phyloP scores from a whole-genome alignment of 2,113 vertebrate genomes.

The Cyprinus carpio region DNA sequence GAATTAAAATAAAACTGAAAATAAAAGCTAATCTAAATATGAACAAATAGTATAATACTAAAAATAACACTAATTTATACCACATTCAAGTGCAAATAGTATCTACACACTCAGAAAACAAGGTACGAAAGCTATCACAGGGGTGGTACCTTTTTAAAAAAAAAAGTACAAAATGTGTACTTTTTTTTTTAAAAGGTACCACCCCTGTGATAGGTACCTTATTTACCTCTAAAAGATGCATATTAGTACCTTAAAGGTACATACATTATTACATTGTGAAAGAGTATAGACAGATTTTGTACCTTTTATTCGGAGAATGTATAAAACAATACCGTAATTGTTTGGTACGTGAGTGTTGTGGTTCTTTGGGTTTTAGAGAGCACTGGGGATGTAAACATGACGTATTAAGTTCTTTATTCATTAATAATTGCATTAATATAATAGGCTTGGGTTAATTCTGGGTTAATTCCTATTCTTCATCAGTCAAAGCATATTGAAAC shows the following conservation, averaged over 20 bases:
- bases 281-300: too few species aligned
- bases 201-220: too few species aligned
- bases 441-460: neutral
- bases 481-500: neutral
- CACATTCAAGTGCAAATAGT: neutral
- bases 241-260: neutral
- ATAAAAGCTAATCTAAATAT: neutral
- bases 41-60: neutral
- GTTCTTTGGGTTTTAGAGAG: neutral
- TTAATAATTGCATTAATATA: conserved; percentile 4
- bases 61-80: neutral
- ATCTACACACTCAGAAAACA: too few species aligned
- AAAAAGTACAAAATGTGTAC: too few species aligned
- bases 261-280: neutral
- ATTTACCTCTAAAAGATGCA: too few species aligned
- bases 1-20: too few species aligned
- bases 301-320: neutral
- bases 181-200: too few species aligned
- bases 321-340: neutral
- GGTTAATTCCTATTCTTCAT: neutral
- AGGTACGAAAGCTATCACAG: too few species aligned
- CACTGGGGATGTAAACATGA: neutral
- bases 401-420: neutral
- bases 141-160: too few species aligned
- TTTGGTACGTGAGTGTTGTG: neutral